Conservation (phyloP, 64 coral and sea anemone genomes). For the Pocillopora damicornis region DNA sequence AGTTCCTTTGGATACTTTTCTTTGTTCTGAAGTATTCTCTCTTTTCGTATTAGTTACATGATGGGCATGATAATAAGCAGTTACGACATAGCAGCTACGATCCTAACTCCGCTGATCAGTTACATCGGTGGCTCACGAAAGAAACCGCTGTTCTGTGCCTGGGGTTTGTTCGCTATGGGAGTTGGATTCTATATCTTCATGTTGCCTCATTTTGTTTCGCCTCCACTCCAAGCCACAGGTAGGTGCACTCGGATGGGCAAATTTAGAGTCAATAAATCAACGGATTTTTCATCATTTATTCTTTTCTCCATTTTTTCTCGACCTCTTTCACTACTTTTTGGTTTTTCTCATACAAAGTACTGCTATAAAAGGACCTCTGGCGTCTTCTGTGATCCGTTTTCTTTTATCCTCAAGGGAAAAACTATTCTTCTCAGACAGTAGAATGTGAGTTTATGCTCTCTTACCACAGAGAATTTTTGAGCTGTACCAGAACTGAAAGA, state of each 20-base stretch:
- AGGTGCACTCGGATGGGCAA: not conserved
- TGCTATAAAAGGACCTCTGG: too few relatives aligned
- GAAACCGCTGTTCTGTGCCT: constrained; percentile 60
- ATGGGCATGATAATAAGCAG: constrained; percentile 57
- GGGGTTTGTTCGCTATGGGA: constrained; percentile 53
- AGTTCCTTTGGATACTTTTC: too few relatives aligned
- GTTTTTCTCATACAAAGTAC: too few relatives aligned
- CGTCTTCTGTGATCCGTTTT: too few relatives aligned
- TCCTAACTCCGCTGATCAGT: constrained; percentile 60
- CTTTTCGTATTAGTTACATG: constrained; percentile 17
- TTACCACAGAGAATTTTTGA: too few relatives aligned
- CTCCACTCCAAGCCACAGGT: constrained; percentile 49
- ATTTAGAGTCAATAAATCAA: not conserved
- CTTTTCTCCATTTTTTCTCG: not conserved
- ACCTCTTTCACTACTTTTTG: too few relatives aligned
- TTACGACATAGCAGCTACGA: constrained; percentile 53
- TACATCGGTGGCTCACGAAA: constrained; percentile 58
- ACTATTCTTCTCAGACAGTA: too few relatives aligned
- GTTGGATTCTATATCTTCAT: constrained; percentile 64
- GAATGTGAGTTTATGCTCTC: too few relatives aligned
- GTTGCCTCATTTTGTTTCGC: constrained; percentile 53
- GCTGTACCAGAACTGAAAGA: too few relatives aligned
- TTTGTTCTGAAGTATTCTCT: too few relatives aligned
- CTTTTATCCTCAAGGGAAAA: too few relatives aligned
- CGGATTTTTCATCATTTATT: not conserved